Base-by-base conservation (phyloP, 2,888 invertebrate species). In the Sminthurinus aureus region DNA sequence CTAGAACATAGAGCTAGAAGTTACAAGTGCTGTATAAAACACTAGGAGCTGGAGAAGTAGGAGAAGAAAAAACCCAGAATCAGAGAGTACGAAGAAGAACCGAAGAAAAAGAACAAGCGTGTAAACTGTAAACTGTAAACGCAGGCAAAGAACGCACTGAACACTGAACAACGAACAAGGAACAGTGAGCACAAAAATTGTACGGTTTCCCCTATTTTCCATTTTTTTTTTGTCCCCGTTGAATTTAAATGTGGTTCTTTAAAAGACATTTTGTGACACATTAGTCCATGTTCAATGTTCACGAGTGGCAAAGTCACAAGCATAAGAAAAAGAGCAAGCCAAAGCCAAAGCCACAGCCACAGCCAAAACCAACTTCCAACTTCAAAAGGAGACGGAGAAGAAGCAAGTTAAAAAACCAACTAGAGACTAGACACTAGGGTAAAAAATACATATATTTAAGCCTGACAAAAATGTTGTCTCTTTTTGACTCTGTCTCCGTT, bases 201-300 rank as follows among this genome's bases (percentile, higher is more conserved):
- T 67, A 67, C 64, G 22, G 22, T 11, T 67, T 20, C n/a, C 15
- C 22, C 20, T 67, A 9, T 67, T 11, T n/a, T n/a, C 20, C n/a
- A n/a, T n/a, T 64, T 64, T n/a, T 64, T 64, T 38, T 38, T 38
- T 38, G 3, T 69, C 22, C 20, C 67, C 2, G 71, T n/a, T 58
- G 77, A 77, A 77, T 77, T 77, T 24, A 77, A 24, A 77, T 58
- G 77, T 77, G 77, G 58, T 22, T 77, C 77, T 77, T 77, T 77
- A 77, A 77, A 77, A 77, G 77, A 77, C 77, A 58, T 77, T 77
- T 77, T 77, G 77, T 76, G 77, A 77, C 77, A 77, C 77, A 58
- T 58, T 58, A 77, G 58, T 58, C 77, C 58, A 26, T 38, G 58
- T 18, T 71, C 71, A 22, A 8, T 12, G 15, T 58, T 58, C 58